Conservation (phyloP, 2,888 invertebrate genomes). For the Phragmatobia fuliginosa region DNA sequence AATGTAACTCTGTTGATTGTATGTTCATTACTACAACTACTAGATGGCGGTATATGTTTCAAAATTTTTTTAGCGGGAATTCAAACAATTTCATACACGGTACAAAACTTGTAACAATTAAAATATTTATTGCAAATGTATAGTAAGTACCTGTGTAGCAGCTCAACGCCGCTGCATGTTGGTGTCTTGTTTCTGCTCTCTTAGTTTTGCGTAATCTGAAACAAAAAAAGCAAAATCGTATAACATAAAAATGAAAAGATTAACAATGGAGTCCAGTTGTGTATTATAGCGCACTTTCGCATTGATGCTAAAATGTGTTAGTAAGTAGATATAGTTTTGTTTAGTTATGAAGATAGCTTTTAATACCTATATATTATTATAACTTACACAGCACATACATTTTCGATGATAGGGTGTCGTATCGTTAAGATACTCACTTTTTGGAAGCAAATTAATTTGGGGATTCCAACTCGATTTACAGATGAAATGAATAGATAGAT, state of each 20-base stretch:
- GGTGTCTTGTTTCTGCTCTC: slow-evolving; percentile 52
- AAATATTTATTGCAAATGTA: background rate
- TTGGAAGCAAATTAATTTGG: slow-evolving; percentile 63
- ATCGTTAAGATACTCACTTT: slow-evolving; percentile 55
- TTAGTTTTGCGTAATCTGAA: slow-evolving; percentile 58
- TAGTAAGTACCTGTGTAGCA: slow-evolving; percentile 72
- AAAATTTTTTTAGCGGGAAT: slow-evolving; percentile 36
- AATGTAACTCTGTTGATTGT: no score
- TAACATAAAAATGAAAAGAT: background rate
- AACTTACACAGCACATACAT: background rate
- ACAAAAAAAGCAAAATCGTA: slow-evolving; percentile 48
- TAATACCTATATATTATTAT: background rate
- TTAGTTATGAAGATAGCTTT: background rate
- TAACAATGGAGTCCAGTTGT: background rate
- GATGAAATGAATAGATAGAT: slow-evolving; percentile 60
- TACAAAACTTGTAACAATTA: background rate
- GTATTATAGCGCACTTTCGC: background rate
- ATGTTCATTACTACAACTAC: slow-evolving; percentile 31
- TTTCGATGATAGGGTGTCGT: slow-evolving; percentile 1
- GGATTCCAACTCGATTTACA: slow-evolving; percentile 64
- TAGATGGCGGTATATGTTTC: slow-evolving; percentile 65
- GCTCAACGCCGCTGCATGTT: slow-evolving; percentile 84
- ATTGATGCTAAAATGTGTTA: background rate
- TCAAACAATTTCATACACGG: background rate
- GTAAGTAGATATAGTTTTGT: background rate